Evolutionary conservation across 2,113 vertebrate genomes (phyloP).

Genomic region (Ophthalmolycus amberensis): DNA sequence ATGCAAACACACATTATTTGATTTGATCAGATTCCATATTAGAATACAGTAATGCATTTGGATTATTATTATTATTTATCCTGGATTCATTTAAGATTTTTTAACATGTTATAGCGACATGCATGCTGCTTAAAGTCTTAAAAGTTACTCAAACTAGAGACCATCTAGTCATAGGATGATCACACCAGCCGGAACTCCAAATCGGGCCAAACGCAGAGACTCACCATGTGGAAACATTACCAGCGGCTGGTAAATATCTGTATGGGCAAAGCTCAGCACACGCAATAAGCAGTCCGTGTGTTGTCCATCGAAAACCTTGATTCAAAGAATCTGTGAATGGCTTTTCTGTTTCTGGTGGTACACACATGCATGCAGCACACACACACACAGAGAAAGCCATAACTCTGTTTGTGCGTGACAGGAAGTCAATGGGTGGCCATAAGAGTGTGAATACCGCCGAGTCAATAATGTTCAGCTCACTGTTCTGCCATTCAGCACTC

Average conservation of each 20-base stretch:
- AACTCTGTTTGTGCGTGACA: conserved; percentile 65
- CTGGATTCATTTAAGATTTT: neutral
- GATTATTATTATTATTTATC: neutral
- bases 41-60: conserved; percentile 2
- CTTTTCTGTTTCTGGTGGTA: conserved; percentile 24
- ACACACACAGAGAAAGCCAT: conserved; percentile 47
- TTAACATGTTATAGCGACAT: neutral
- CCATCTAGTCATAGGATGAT: neutral
- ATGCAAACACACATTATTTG: neutral
- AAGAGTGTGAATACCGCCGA: conserved; percentile 69
- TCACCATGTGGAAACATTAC: neutral
- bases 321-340: conserved; percentile 34
- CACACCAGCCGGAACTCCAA: neutral
- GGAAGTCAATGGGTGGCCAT: conserved; percentile 73
- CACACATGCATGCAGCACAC: conserved; percentile 18
- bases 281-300: neutral
- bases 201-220: neutral
- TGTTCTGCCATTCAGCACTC: conserved; percentile 73
- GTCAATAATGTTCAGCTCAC: conserved; percentile 70
- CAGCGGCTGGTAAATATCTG: neutral
- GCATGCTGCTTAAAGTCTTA: conserved; percentile 2
- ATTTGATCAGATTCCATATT: neutral
- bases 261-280: neutral
- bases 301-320: neutral
- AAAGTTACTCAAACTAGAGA: neutral